These are phyloP conservation scores for Amblyjoppa proteus DNA, from an alignment of 2,888 invertebrate species.

Conservation along the genomic window DNA sequence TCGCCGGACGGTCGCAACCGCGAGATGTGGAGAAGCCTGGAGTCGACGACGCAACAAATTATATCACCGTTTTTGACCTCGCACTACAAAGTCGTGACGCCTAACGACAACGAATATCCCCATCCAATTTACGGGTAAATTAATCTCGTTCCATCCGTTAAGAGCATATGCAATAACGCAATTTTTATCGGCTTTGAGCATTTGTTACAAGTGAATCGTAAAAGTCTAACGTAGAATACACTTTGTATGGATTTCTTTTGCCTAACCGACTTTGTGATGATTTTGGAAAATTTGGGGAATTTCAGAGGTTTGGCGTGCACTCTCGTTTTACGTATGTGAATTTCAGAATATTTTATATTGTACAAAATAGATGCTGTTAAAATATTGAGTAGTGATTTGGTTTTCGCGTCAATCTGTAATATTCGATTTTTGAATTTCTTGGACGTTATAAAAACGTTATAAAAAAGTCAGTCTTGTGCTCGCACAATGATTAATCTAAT, in stretches of 20 bases:
- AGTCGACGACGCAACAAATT: conserved; percentile 90
- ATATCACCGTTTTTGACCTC: conserved; percentile 92
- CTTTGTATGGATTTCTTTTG: no score
- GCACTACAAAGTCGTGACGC: conserved; percentile 82
- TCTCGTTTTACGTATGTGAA: not conserved
- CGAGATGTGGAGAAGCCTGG: conserved; percentile 90
- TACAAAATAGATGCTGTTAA: not conserved
- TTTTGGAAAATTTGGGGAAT: no score
- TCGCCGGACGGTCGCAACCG: conserved; percentile 88
- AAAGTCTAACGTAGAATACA: no score
- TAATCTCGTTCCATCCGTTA: conserved; percentile 17
- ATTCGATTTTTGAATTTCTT: not conserved
- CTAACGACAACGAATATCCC: conserved; percentile 76
- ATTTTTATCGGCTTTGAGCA: no score
- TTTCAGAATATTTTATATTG: no score
- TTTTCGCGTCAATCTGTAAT: not conserved
- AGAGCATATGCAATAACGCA: no score
- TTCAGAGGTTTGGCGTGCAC: no score
- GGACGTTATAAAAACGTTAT: not conserved
- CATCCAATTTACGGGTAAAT: conserved; percentile 84
- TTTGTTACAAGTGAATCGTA: no score
- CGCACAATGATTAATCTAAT: not conserved
- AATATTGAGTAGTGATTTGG: not conserved
- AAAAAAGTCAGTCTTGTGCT: not conserved
- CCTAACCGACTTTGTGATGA: no score